Conservation (phyloP, 2,888 invertebrate species). For the Seira musarum region DNA sequence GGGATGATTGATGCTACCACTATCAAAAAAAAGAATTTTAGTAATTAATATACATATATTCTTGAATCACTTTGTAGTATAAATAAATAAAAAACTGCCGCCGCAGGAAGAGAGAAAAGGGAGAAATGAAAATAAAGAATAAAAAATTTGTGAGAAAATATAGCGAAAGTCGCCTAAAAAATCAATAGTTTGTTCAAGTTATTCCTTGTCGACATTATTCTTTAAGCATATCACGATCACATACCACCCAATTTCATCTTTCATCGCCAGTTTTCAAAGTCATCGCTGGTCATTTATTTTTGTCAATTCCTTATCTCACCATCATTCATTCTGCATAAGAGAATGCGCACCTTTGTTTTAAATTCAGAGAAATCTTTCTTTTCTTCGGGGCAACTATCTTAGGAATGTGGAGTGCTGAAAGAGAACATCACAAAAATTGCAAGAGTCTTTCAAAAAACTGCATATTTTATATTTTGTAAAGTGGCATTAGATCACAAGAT, state of each 20-base stretch:
- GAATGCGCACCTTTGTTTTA: too few relatives aligned
- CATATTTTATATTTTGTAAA: neutral
- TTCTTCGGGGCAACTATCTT: too few relatives aligned
- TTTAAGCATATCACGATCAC: too few relatives aligned
- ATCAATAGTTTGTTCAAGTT: conserved; percentile 56
- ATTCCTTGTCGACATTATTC: conserved; percentile 46
- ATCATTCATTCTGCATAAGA: conserved; percentile 1
- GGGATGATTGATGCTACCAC: conserved; percentile 64
- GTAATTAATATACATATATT: conserved; percentile 58
- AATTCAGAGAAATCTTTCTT: too few relatives aligned
- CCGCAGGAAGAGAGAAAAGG: conserved; percentile 40
- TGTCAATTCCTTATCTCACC: neutral
- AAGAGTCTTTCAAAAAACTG: neutral
- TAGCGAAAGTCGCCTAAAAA: conserved; percentile 61
- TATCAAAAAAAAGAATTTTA: conserved; percentile 55
- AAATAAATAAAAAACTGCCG: conserved; percentile 47
- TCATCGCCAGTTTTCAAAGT: too few relatives aligned
- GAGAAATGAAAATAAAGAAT: conserved; percentile 9
- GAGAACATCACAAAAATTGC: too few relatives aligned
- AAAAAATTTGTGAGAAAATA: conserved; percentile 47
- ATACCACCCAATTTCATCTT: too few relatives aligned
- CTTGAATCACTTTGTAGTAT: conserved; percentile 63
- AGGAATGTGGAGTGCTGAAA: too few relatives aligned
- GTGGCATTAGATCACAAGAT: neutral
- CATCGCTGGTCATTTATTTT: neutral